These are phyloP conservation scores for Caenorhabditis sinica DNA, from an alignment of 2,888 invertebrate genomes.

Conservation along the genomic window DNA sequence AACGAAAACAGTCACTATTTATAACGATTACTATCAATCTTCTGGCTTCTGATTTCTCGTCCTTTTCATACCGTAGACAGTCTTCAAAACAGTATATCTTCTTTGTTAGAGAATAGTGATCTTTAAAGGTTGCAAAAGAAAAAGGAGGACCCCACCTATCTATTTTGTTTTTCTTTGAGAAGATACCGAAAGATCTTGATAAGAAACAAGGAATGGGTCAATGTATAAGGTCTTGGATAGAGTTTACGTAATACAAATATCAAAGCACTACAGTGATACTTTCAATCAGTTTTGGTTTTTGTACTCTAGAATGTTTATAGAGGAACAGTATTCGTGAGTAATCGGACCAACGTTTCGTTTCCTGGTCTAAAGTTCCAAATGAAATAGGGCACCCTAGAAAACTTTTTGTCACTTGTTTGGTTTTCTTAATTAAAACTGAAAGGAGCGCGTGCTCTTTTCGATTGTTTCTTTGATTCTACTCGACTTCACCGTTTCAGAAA, in stretches of 20 bases:
- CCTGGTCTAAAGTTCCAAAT: neutral
- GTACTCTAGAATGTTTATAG: neutral
- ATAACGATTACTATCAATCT: conserved; percentile 21
- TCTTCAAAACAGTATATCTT: neutral
- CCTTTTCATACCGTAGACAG: neutral
- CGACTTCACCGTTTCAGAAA: conserved; percentile 1
- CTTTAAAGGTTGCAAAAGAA: conserved; percentile 34
- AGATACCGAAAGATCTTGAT: conserved; percentile 44
- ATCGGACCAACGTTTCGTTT: neutral
- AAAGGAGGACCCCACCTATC: neutral
- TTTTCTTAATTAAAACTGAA: conserved; percentile 47
- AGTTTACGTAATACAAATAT: conserved; percentile 23
- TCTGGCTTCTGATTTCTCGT: conserved; percentile 37
- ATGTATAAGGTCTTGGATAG: conserved; percentile 9
- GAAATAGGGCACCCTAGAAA: neutral
- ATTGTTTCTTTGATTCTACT: neutral
- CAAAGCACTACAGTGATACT: conserved; percentile 9
- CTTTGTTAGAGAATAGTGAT: conserved; percentile 3
- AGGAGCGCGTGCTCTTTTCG: conserved; percentile 4
- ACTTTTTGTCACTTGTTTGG: conserved; percentile 19
- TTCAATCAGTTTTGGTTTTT: conserved; percentile 23
- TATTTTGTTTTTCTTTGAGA: conserved; percentile 33
- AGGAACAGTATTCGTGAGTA: neutral
- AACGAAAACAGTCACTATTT: conserved; percentile 27
- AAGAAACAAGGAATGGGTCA: conserved; percentile 16